Evolutionary conservation across 2,797 vertebrate species (phyloP), one percentile per base, ranked within the genome.

Genomic region (Parauchenoglanis punctatus): DNA sequence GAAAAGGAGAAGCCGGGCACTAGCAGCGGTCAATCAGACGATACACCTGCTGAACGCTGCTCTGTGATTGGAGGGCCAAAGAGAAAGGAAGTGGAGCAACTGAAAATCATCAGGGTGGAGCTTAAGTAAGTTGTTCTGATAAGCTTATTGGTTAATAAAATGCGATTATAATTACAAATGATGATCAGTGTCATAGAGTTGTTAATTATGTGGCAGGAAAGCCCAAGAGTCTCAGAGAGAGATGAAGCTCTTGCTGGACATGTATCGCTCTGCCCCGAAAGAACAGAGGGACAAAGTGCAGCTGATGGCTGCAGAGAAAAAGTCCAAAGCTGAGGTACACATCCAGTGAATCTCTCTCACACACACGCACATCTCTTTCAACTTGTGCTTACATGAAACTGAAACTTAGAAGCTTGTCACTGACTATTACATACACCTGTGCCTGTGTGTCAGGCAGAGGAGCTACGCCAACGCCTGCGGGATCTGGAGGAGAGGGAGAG

Each of bases 281-380:
- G 98, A 99, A 90, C 98, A 99, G 93, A 96, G 98, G 63, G 98
- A 99, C 94, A 99, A 99, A 93, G 98, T 99, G 11, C 98, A 99
- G 91, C 95, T 99, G 5, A 99, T 99, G 99, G 98, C 98, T 81
- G 98, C 99, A 18, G 99, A 99, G 93, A 98, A 98, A 94, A 99
- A 99, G 91, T 93, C 97, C 54, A 99, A 99, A 93, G 97, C 97
- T 82, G 98, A 99, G 97, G 98, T 99, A 95, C 87, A 20, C 2
- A 56, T 2, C 58, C 67, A 46, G 44, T 54, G 31, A 77, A 56
- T 31, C 49, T 31, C 25, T n/a, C 44, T 15, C n/a, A 2, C 35
- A 8, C 72, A 58, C 46, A 40, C 35, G n/a, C n/a, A 7, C 7
- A 44, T 81, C 35, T 13, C 11, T n/a, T 25, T 61, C 5, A n/a